Conservation (phyloP, 2,113 vertebrate genomes). For the Laticauda laticaudata region DNA sequence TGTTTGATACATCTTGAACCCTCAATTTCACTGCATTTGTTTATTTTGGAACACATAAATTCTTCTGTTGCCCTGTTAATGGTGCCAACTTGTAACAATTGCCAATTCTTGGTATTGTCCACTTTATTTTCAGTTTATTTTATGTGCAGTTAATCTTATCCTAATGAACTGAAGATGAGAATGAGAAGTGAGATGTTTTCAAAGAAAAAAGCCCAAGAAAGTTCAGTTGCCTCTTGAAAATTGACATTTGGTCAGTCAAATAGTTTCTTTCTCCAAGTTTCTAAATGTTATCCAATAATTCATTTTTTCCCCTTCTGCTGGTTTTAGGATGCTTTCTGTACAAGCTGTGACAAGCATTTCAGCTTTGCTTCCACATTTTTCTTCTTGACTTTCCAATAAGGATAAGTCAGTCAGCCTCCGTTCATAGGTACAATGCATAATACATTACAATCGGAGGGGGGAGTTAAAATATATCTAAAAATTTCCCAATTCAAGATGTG, state of each 20-base stretch:
- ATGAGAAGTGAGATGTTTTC: neutral
- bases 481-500: neutral
- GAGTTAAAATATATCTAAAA: neutral
- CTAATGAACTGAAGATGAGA: neutral
- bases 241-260: neutral
- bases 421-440: neutral
- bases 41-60: neutral
- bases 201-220: neutral
- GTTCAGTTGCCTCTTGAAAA: neutral
- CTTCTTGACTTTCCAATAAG: neutral
- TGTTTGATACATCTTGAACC: neutral
- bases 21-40: neutral
- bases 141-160: neutral
- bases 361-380: neutral
- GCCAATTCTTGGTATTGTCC: neutral
- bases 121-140: neutral
- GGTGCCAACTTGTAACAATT: neutral
- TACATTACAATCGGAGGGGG: neutral
- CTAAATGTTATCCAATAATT: neutral
- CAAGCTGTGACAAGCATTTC: neutral
- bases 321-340: neutral
- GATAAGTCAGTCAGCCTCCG: neutral
- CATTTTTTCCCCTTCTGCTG: neutral
- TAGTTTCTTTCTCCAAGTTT: neutral
- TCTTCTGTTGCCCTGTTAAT: neutral